Evolutionary conservation across 2,888 invertebrate genomes (phyloP).

Genomic region (Trissolcus japonicus): DNA sequence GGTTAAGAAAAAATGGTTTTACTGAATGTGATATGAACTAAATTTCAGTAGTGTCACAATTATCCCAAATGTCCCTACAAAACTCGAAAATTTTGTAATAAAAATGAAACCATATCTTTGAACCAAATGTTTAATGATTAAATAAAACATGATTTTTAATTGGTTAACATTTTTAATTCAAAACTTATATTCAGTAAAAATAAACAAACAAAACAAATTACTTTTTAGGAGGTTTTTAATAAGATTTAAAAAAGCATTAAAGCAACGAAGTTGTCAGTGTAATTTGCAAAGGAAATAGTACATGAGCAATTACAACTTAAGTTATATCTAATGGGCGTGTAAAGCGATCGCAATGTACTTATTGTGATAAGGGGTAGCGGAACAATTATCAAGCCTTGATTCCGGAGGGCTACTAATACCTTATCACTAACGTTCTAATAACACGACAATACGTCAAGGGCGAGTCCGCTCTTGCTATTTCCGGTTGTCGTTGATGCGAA

Average conservation of each 20-base stretch:
- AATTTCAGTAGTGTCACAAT: no score
- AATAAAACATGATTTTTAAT: no score
- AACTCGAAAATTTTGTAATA: no score
- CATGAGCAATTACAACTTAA: constrained; percentile 12
- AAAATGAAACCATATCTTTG: no score
- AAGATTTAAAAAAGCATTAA: neutral
- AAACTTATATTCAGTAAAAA: neutral
- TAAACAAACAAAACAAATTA: neutral
- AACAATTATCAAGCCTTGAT: constrained; percentile 64
- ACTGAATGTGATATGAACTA: no score
- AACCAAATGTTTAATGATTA: no score
- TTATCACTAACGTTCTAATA: constrained; percentile 66
- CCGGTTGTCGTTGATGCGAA: neutral
- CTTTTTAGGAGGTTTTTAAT: no score
- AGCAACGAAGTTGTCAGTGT: neutral
- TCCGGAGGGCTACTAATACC: constrained; percentile 58
- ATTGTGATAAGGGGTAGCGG: constrained; percentile 59
- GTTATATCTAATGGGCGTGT: constrained; percentile 11
- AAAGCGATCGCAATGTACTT: constrained; percentile 44
- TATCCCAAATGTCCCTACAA: no score
- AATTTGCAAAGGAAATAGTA: constrained; percentile 5
- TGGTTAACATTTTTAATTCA: neutral
- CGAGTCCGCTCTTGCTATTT: constrained; percentile 39
- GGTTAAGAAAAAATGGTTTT: no score
- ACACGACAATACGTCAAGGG: constrained; percentile 71